These are phyloP conservation scores for Henicopernis longicauda DNA, from an alignment of 2,113 vertebrate genomes.

Conservation along the genomic window DNA sequence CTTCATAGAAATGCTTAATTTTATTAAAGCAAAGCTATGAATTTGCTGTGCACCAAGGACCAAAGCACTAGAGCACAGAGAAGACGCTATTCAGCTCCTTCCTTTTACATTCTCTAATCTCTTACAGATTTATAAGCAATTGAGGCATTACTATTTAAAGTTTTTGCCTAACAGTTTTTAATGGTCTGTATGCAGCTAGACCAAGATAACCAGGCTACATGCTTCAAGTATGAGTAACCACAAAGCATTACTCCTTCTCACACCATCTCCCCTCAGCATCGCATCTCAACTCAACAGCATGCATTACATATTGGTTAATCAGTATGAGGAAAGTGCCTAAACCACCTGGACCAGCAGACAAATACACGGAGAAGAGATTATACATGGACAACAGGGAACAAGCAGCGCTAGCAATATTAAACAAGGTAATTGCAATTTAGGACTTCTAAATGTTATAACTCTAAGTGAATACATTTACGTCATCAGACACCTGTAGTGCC, in stretches of 20 bases:
- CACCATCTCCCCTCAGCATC: too few species aligned
- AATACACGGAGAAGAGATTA: accelerated
- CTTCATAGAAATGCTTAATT: neutral
- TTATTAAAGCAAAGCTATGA: neutral
- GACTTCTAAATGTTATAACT: neutral
- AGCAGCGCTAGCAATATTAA: neutral
- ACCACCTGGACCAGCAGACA: neutral
- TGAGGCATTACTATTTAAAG: neutral
- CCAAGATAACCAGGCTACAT: neutral
- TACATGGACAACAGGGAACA: neutral
- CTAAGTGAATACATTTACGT: neutral
- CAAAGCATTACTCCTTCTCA: neutral
- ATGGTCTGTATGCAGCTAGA: neutral
- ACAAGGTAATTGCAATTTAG: neutral
- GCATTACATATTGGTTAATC: accelerated
- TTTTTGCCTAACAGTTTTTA: neutral
- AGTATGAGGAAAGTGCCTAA: neutral
- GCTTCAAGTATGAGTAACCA: neutral
- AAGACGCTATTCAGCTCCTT: neutral
- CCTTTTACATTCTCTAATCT: neutral
- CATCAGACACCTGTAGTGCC: neutral
- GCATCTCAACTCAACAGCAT: neutral
- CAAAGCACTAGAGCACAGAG: neutral
- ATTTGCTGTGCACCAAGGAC: neutral
- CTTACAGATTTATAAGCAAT: neutral